A percentile compares a stretch with the other conserved stretches of the same genome.
These are phyloP conservation scores for Chrysogorgia sp. DNA, from an alignment of 92 coral and sea anemone species.

Conservation along the genomic window DNA sequence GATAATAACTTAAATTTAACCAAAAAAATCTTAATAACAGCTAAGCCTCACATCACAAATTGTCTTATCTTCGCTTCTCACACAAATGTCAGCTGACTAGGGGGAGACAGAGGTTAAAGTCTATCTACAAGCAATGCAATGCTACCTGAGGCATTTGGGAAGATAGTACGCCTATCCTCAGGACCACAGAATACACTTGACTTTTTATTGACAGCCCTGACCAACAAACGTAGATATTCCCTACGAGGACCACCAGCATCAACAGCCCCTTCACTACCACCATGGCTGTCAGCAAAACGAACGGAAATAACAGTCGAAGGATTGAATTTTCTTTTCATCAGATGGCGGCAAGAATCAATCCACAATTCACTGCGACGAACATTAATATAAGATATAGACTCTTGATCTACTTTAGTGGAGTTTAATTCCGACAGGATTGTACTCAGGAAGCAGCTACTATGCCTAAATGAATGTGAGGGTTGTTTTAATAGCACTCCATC, in stretches of 20 bases:
- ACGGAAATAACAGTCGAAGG: slow-evolving; percentile 10
- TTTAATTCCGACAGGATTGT: slow-evolving; percentile 6
- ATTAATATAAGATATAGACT: slow-evolving; percentile 6
- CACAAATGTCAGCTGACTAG: no score
- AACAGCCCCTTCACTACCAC: slow-evolving; percentile 25
- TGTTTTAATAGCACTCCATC: neutral
- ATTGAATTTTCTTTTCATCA: slow-evolving; percentile 3
- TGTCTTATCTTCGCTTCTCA: no score
- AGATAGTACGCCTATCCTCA: slow-evolving; percentile 12
- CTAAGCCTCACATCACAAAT: no score
- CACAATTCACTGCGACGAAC: slow-evolving; percentile 33
- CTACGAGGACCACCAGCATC: no score
- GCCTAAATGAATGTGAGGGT: neutral
- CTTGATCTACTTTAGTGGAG: neutral
- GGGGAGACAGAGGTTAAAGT: no score
- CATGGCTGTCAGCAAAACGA: slow-evolving; percentile 12
- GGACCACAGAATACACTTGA: slow-evolving; percentile 24
- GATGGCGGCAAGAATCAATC: slow-evolving; percentile 12
- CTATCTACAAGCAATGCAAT: no score
- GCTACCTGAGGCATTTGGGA: slow-evolving; percentile 22
- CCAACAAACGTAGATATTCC: slow-evolving; percentile 1
- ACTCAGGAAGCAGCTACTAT: neutral
- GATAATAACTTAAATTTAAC: no score
- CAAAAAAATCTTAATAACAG: no score
- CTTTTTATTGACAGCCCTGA: slow-evolving; percentile 5